phyloP scores from a whole-genome alignment of 2,888 invertebrate genomes.

The Synanthedon myopaeformis region DNA sequence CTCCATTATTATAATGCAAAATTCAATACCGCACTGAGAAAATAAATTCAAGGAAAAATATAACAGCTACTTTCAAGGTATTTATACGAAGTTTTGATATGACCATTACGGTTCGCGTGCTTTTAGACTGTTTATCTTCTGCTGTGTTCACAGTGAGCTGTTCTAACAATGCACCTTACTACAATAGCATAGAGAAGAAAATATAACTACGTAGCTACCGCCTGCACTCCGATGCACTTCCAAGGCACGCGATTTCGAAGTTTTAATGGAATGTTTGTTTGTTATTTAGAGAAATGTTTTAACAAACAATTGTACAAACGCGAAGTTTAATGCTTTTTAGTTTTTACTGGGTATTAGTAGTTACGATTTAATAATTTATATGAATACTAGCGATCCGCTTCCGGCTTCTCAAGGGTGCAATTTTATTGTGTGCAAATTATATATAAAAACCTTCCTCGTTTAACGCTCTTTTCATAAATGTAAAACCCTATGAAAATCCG shows the following conservation, averaged over 20 bases:
- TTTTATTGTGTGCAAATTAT: no score
- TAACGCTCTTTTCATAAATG: no score
- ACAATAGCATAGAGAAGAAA: no score
- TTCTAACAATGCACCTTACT: no score
- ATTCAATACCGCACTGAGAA: neutral
- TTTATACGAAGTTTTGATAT: conserved; percentile 15
- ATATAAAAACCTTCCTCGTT: no score
- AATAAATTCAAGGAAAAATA: neutral
- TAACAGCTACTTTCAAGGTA: neutral
- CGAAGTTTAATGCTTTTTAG: neutral
- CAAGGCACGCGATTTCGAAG: conserved; percentile 16
- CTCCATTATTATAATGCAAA: no score
- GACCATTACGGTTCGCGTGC: conserved; percentile 28
- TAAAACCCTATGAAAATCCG: no score
- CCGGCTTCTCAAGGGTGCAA: no score
- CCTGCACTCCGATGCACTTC: conserved; percentile 20
- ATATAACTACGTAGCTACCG: neutral
- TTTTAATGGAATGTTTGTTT: neutral
- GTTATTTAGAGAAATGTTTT: neutral
- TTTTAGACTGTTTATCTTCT: conserved; percentile 13
- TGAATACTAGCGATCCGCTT: no score
- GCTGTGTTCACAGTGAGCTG: neutral
- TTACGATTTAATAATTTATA: neutral
- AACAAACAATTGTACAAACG: neutral
- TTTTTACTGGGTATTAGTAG: neutral